These are phyloP conservation scores for Laspeyria flexula DNA, from an alignment of 2,888 invertebrate genomes.

Conservation along the genomic window DNA sequence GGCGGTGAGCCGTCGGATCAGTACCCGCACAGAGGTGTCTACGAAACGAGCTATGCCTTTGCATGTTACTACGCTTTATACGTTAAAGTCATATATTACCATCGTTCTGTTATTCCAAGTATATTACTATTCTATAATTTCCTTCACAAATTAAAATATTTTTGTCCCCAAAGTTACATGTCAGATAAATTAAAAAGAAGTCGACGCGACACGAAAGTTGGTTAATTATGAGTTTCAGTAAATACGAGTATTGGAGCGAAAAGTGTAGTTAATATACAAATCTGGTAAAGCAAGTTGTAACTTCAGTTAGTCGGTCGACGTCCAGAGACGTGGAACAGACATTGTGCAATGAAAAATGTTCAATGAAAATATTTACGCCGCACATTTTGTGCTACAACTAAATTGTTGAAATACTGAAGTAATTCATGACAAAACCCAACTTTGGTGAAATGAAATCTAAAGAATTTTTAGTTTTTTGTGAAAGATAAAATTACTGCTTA, in stretches of 20 bases:
- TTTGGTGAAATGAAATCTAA: no score
- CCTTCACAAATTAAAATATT: constrained; percentile 23
- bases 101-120: constrained; percentile 22
- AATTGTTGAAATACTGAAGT: neutral
- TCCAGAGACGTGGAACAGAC: constrained; percentile 61
- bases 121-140: constrained; percentile 15
- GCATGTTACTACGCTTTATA: constrained; percentile 32
- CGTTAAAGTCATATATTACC: constrained; percentile 31
- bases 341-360: constrained; percentile 62
- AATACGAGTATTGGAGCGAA: constrained; percentile 11
- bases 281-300: constrained; percentile 42
- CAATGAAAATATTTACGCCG: constrained; percentile 48
- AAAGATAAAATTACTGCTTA: no score
- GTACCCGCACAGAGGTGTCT: constrained; percentile 24
- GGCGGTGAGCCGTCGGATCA: constrained; percentile 21
- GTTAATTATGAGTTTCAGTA: constrained; percentile 5
- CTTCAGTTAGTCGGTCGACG: constrained; percentile 55
- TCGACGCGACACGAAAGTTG: constrained; percentile 6
- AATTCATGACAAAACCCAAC: no score
- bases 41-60: constrained; percentile 29
- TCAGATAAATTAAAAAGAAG: neutral
- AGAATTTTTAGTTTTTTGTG: no score
- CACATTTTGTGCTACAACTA: constrained; percentile 5
- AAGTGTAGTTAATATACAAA: constrained; percentile 15
- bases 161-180: neutral